Base-by-base conservation (phyloP, 1,140 invertebrate genomes). In the Sogatella furcifera region DNA sequence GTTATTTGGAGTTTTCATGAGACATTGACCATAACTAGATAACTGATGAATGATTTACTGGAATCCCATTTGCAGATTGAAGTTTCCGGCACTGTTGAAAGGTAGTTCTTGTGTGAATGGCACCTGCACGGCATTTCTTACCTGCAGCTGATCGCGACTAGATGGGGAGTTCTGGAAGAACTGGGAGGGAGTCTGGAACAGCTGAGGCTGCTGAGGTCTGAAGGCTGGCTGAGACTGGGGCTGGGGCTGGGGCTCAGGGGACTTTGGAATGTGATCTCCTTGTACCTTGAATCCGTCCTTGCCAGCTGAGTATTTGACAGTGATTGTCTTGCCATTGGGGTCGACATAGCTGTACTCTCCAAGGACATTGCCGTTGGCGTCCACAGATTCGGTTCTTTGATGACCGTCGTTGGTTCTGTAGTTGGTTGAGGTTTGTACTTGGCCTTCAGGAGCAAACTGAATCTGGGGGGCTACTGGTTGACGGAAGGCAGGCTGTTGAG, bases 301-400 rank as follows among this genome's bases (percentile, higher is more conserved):
- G 15, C 83, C 83, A 5, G 83, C 82, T 5, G 77, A 75, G 65
- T 84, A 85, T 67, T 82, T 83, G 5, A 84, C 76, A 14, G 81
- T 81, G 58, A 78, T 77, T 59, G 73, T 71, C 60, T 70, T 75
- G 19, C 78, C 78, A 52, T 71, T 69, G 15, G 76, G 75, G 63
- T 78, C 77, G 2, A 77, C 66, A 66, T 79, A 79, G 34, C 72
- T 72, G 66, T 80, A 80, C 19, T 74, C 73, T 2, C 75, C 75
- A 41, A 21, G 63, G 71, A 74, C n/a, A 57, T 64, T 15, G 57
- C 66, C 58, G 31, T 60, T n/a, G 4, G 44, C 31, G 15, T 64
- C 63, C 1, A 67, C 52, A n/a, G 31, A 58, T 56, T 68, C 68
- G 14, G 15, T 19, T 2, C 67, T 42, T 22, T 52, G 38, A 11